Conservation (phyloP, 2,113 vertebrate species). For the Stercorarius parasiticus region DNA sequence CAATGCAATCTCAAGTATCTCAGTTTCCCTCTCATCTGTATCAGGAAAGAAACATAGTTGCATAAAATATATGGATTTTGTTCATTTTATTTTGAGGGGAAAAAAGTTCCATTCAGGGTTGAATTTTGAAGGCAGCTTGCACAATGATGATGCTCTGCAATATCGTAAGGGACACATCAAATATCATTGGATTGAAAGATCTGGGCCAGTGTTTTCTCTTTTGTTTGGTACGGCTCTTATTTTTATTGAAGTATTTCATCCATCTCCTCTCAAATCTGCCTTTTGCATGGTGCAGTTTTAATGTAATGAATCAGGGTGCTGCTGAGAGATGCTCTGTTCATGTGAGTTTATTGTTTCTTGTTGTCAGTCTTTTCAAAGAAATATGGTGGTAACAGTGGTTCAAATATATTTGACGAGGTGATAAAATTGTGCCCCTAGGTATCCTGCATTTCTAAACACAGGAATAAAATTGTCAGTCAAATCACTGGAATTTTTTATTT, state of each 20-base stretch:
- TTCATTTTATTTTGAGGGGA: neutral
- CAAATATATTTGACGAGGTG: neutral
- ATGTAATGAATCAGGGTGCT: neutral
- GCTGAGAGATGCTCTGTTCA: neutral
- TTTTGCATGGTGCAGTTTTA: neutral
- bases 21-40: neutral
- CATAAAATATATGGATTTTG: neutral
- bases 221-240: neutral
- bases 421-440: neutral
- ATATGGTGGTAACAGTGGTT: neutral
- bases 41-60: neutral
- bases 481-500: slow-evolving; percentile 6
- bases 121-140: neutral
- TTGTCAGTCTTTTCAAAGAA: neutral
- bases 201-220: neutral
- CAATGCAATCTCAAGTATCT: neutral
- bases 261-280: neutral
- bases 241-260: neutral
- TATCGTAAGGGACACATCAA: neutral
- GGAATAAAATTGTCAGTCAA: slow-evolving; percentile 36
- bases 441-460: slow-evolving; percentile 56
- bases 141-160: neutral
- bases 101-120: neutral
- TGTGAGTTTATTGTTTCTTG: neutral
- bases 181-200: neutral